Evolutionary conservation across 2,888 invertebrate species (phyloP).

Genomic region (Acronicta psi): DNA sequence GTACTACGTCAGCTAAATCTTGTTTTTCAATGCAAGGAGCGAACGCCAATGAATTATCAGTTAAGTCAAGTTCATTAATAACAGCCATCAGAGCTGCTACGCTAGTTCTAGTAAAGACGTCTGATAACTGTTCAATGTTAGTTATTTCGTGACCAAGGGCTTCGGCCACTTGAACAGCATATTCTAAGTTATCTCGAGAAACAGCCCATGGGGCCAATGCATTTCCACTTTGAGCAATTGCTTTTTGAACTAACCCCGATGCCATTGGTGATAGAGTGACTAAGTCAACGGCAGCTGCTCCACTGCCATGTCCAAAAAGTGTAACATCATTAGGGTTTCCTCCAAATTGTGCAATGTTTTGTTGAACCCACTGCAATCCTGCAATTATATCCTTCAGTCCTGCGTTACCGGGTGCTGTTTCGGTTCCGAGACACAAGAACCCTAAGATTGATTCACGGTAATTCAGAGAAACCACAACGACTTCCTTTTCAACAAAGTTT

Average conservation of each 20-base stretch:
- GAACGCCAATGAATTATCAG: conserved; percentile 79
- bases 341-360: conserved; percentile 93
- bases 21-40: conserved; percentile 80
- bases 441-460: conserved; percentile 93
- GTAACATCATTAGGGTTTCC: conserved; percentile 94
- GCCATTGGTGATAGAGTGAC: conserved; percentile 78
- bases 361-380: conserved; percentile 92
- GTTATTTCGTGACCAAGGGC: conserved; percentile 75
- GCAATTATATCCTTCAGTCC: conserved; percentile 95
- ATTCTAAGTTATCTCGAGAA: conserved; percentile 75
- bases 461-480: conserved; percentile 92
- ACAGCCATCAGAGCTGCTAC: conserved; percentile 76
- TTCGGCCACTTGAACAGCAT: conserved; percentile 76
- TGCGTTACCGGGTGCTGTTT: conserved; percentile 93
- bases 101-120: conserved; percentile 72
- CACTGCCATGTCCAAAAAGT: conserved; percentile 94
- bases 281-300: conserved; percentile 89
- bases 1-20: conserved; percentile 59
- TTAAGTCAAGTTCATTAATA: conserved; percentile 78
- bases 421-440: conserved; percentile 90
- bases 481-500: conserved; percentile 91
- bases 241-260: conserved; percentile 74
- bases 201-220: conserved; percentile 85
- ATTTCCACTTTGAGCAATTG: conserved; percentile 80
- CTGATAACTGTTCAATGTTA: conserved; percentile 68